Evolutionary conservation across 2,888 invertebrate species (phyloP), one percentile per base, ranked within the genome.

Genomic region (Catocala fraxini): DNA sequence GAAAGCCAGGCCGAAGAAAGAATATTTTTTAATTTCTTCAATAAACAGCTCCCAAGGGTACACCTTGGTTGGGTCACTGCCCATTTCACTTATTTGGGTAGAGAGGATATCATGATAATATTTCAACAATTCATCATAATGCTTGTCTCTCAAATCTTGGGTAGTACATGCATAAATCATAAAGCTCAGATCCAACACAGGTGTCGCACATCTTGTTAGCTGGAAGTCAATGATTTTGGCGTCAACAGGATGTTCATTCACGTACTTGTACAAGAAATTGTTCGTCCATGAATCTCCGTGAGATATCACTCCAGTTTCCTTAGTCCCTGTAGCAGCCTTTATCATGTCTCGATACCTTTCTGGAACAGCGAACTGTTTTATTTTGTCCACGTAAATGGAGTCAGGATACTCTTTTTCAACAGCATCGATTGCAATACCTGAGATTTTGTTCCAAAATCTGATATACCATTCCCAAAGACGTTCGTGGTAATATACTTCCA

Each of bases 201-300:
- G 95, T 15, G 95, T 94, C 0, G 95, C 93, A 68, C 93, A 95
- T 80, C 95, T 93, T 0, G 96, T 86, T 49, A 97, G 79, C 83
- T 97, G 97, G 74, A 96, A 97, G 79, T 97, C 97, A 42, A 97
- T 96, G 63, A 97, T 91, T 73, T 95, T 95, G 0, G 94, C 93
- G 62, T 93, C 91, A 5, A 86, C 66, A 0, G 93, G 90, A 1
- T 42, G 48, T 0, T 73, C 71, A 9, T 82, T 62, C 0, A 77
- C 70, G 56, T 93, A 88, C 71, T 95, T 94, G 7, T 95, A 95
- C 0, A 97, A 82, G 72, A 97, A 97, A 81, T 97, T 97, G n/a
- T 96, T 96, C 0, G 96, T 95, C 97, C 97, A 97, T 45, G 95
- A 95, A 81, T 97, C 97, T 0, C 97, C 97, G 63, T 97, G 97